Evolutionary conservation across 2,797 vertebrate species (phyloP).

Genomic region (Mormyrus proboscirostris): DNA sequence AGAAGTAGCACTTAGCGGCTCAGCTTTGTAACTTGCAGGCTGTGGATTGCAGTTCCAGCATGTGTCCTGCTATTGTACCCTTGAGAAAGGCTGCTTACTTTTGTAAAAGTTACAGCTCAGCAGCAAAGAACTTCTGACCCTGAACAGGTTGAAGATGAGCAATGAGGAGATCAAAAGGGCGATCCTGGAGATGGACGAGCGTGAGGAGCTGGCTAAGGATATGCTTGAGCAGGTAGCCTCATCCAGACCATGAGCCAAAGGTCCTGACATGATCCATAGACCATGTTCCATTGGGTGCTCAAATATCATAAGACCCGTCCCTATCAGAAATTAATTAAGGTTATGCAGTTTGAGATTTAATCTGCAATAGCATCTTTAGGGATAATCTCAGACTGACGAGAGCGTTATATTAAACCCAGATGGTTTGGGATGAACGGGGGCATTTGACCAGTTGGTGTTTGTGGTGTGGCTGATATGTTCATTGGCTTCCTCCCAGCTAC

Average conservation of each 20-base stretch:
- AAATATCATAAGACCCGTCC: background rate
- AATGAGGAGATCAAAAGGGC: conserved; percentile 93
- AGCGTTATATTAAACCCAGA: background rate
- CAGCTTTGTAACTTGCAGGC: background rate
- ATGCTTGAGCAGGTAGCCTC: conserved; percentile 88
- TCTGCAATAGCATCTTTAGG: background rate
- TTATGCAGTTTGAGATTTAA: background rate
- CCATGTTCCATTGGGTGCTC: background rate
- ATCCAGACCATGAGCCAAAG: background rate
- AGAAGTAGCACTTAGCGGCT: background rate
- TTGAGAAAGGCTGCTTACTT: background rate
- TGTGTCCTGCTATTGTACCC: background rate
- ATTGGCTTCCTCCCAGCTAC: conserved; percentile 59
- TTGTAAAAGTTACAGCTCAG: background rate
- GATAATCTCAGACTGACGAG: background rate
- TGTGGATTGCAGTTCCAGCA: background rate
- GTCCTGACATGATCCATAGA: background rate
- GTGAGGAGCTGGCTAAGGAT: conserved; percentile 91
- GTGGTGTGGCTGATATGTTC: background rate
- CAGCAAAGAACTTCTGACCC: background rate
- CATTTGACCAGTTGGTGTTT: background rate
- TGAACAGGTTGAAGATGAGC: conserved; percentile 82
- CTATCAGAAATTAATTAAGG: background rate
- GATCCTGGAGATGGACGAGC: conserved; percentile 90
- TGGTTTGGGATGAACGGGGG: background rate